A percentile compares a stretch with the other conserved stretches of the same genome.
Conservation (phyloP, 2,113 vertebrate species). For the Rallus limicola region DNA sequence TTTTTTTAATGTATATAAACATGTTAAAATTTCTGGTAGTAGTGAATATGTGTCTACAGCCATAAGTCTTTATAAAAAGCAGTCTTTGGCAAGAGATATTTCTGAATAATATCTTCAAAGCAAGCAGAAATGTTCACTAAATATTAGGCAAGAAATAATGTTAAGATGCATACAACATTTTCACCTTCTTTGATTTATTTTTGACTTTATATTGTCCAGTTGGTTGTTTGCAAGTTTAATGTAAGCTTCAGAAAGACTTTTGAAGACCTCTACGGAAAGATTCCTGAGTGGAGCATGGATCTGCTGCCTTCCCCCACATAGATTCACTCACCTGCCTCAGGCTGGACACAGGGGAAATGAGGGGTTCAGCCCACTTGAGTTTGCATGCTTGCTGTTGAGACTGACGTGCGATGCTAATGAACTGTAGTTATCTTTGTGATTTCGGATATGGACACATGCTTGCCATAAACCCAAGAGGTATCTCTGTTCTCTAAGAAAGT, state of each 20-base stretch:
- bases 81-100: not conserved
- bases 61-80: not conserved
- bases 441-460: not conserved
- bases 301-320: rapidly evolving
- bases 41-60: not conserved
- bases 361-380: not conserved
- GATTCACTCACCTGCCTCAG: not conserved
- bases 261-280: not conserved
- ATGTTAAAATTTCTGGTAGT: not conserved
- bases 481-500: not conserved
- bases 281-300: not conserved
- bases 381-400: not conserved
- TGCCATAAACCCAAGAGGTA: not conserved
- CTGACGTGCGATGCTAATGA: not conserved
- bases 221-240: not conserved
- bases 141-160: not conserved
- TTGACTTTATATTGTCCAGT: not conserved
- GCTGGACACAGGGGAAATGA: rapidly evolving
- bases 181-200: not conserved
- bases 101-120: not conserved
- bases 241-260: not conserved
- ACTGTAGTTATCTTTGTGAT: not conserved
- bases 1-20: not conserved
- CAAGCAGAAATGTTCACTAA: not conserved
- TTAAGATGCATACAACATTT: not conserved